Evolutionary conservation across 2,113 vertebrate genomes (phyloP).

Genomic region (Apodemus sylvaticus): DNA sequence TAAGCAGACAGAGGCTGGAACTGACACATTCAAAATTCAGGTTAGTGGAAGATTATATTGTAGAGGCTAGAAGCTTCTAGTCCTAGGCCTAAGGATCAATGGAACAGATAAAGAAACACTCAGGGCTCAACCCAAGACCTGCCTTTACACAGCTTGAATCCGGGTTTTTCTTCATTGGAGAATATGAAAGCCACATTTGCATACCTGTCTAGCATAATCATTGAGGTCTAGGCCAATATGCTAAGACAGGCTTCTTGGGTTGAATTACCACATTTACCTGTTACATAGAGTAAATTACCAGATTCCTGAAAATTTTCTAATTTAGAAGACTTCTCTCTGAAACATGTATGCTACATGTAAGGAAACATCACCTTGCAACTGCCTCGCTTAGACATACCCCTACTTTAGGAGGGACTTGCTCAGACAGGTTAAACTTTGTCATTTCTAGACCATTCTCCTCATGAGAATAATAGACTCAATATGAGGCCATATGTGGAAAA

Average conservation of each 20-base stretch:
- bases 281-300: background rate
- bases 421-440: background rate
- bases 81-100: no score
- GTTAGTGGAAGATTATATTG: no score
- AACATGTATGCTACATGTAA: background rate
- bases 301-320: background rate
- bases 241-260: background rate
- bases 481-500: background rate
- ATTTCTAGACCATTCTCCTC: background rate
- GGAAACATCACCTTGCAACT: background rate
- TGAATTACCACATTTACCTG: background rate
- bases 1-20: no score
- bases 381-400: background rate
- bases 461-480: background rate
- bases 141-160: no score
- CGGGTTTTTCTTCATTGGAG: no score
- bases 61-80: no score
- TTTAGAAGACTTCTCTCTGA: background rate
- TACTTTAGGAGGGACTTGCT: background rate
- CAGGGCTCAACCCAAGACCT: no score
- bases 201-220: background rate
- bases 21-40: no score
- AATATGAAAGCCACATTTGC: no score
- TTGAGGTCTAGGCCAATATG: background rate
- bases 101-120: no score